Base-by-base conservation (phyloP, 2,113 vertebrate genomes). In the Alexandromys fortis region DNA sequence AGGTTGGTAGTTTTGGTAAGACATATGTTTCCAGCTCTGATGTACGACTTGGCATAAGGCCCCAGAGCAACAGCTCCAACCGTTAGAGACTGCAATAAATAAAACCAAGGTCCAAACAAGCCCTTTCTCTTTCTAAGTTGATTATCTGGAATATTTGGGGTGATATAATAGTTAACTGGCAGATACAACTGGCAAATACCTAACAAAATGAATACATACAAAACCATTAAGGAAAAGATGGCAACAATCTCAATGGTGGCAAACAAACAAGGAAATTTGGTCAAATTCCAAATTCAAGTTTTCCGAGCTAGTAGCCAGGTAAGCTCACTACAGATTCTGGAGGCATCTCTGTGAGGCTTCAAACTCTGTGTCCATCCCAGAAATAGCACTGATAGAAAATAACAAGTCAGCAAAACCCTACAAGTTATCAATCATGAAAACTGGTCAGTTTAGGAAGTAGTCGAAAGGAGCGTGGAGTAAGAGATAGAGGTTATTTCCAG, bases 121-220 rank as follows among this genome's bases (percentile, higher is more conserved):
- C 67, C 67, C 7, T 47, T 82, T 72, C 17, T 30, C 6, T 61
- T 45, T 58, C 8, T 81, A 91, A 22, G 13, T 68, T 79, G 33
- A 79, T 45, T 72, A 33, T 81, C 22, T 81, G 47, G 68, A 26
- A 6, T 70, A 45, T 61, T 70, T 45, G 47, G 49, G 68, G 24
- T 58, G 38, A 70, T 52, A 28, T 45, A 19, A 61, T 70, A 30
- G 47, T 82, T 58, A 72, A n/a, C 65, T 70, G 76, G 55, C 45
- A 72, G 81, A 52, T 30, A 73, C 13, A 92, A 38, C 42, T 63
- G 55, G n/a, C 70, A 92, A 94, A 83, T 92, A 83, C 28, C 79
- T 95, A 94, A 95, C 6, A 75, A 90, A 96, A 94, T 75, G 52
- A 94, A 88, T 28, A 76, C 33, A 77, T 10, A 65, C 19, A 73